Conservation (phyloP, 2,113 vertebrate genomes). For the Ptychochromis oligacanthus region DNA sequence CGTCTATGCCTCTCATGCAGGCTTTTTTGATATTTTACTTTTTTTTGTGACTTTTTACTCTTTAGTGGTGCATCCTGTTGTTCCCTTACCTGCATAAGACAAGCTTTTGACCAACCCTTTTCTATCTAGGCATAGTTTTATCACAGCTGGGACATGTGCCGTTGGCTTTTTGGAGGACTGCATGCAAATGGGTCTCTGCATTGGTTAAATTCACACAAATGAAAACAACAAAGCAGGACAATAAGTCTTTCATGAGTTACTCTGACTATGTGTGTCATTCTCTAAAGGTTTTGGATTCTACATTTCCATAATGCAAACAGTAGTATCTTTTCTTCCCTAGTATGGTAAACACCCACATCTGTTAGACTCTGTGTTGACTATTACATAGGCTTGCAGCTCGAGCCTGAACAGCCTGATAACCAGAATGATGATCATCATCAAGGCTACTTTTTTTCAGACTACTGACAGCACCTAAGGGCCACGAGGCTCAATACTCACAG, state of each 20-base stretch:
- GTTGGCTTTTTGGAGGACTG: not conserved
- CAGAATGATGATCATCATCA: too few species aligned
- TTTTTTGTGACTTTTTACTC: not conserved
- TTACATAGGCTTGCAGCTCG: not conserved
- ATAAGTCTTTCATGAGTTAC: not conserved
- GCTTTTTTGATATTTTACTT: too few species aligned
- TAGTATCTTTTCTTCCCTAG: not conserved
- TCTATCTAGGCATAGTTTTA: not conserved
- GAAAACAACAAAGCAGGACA: not conserved
- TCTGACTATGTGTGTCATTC: not conserved
- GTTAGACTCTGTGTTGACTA: not conserved
- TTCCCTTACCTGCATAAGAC: not conserved
- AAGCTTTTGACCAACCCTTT: not conserved
- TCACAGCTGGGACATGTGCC: not conserved
- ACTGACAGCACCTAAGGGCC: not conserved
- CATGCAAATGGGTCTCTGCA: not conserved
- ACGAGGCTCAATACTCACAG: too few species aligned
- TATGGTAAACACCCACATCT: not conserved
- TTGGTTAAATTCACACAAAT: too few species aligned
- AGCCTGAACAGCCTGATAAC: not conserved
- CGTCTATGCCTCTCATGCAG: too few species aligned
- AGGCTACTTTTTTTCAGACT: not conserved
- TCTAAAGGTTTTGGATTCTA: not conserved
- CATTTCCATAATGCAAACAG: not conserved
- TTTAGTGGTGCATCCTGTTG: not conserved